phyloP scores from a whole-genome alignment of 2,113 vertebrate genomes.

The Gnathonemus longibarbis region DNA sequence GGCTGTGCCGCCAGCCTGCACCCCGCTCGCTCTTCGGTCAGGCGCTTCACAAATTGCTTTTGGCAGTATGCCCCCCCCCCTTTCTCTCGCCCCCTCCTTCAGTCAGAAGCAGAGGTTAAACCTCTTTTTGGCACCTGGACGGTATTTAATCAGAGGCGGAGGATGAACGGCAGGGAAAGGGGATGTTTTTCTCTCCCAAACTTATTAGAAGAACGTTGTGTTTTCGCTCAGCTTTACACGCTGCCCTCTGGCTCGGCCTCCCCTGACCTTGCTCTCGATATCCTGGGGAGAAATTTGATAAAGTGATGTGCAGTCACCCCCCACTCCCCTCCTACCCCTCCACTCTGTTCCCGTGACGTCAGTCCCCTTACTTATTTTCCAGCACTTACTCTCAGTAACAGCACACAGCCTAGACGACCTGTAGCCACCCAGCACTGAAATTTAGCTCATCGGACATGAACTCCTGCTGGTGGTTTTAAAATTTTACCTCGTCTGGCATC shows the following conservation, averaged over 20 bases:
- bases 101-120: constrained; percentile 54
- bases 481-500: background rate
- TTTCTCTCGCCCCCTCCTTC: constrained; percentile 46
- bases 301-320: constrained; percentile 51
- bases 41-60: constrained; percentile 89
- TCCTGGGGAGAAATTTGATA: constrained; percentile 62
- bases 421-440: background rate
- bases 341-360: constrained; percentile 54
- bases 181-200: constrained; percentile 65
- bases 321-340: constrained; percentile 40
- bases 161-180: constrained; percentile 41
- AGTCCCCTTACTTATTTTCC: constrained; percentile 40
- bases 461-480: background rate
- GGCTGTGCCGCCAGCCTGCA: constrained; percentile 44
- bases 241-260: constrained; percentile 47
- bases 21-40: constrained; percentile 71
- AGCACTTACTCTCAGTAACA: background rate
- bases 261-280: constrained; percentile 58
- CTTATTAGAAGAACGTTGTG: constrained; percentile 59
- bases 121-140: constrained; percentile 54
- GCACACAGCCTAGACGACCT: background rate
- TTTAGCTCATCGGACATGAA: background rate
- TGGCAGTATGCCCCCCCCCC: constrained; percentile 47
- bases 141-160: constrained; percentile 54
- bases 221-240: constrained; percentile 64